A percentile compares a stretch with the other conserved stretches of the same genome.
phyloP scores from a whole-genome alignment of 2,113 vertebrate genomes.

The Coptodon bakossiorum region DNA sequence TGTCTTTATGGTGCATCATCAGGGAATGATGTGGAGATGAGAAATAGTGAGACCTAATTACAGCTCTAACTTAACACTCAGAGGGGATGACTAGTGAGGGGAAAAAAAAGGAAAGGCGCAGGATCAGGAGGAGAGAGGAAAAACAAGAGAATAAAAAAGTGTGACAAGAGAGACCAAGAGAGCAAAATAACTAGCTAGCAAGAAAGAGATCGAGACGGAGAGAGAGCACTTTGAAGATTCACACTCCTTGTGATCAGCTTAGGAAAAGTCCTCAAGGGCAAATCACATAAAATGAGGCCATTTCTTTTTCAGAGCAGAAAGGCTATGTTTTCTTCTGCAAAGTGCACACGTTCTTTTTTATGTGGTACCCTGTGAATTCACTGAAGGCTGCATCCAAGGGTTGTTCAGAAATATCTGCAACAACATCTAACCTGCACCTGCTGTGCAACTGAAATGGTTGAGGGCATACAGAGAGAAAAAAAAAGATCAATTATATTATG shows the following conservation, averaged over 20 bases:
- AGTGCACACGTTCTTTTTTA: not conserved
- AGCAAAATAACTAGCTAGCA: not conserved
- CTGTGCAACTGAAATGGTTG: not conserved
- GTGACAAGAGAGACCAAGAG: not conserved
- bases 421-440: not conserved
- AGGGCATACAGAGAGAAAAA: not conserved
- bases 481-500: not conserved
- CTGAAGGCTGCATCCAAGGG: not conserved
- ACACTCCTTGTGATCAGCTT: slow-evolving; percentile 51
- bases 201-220: not conserved
- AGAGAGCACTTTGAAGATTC: slow-evolving; percentile 31
- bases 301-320: slow-evolving; percentile 28
- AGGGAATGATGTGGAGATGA: slow-evolving; percentile 36
- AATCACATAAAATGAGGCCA: slow-evolving; percentile 46
- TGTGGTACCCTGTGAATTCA: not conserved
- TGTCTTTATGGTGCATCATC: slow-evolving; percentile 26
- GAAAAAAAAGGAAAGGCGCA: not conserved
- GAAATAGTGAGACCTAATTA: slow-evolving; percentile 51
- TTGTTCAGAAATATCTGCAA: not conserved
- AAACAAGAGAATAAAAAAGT: not conserved
- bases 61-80: slow-evolving; percentile 31
- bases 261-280: slow-evolving; percentile 43
- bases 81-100: not conserved
- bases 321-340: slow-evolving; percentile 14
- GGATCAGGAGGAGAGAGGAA: not conserved